Evolutionary conservation across 2,797 vertebrate genomes (phyloP).

Genomic region (Melanotaenia trifasciata): DNA sequence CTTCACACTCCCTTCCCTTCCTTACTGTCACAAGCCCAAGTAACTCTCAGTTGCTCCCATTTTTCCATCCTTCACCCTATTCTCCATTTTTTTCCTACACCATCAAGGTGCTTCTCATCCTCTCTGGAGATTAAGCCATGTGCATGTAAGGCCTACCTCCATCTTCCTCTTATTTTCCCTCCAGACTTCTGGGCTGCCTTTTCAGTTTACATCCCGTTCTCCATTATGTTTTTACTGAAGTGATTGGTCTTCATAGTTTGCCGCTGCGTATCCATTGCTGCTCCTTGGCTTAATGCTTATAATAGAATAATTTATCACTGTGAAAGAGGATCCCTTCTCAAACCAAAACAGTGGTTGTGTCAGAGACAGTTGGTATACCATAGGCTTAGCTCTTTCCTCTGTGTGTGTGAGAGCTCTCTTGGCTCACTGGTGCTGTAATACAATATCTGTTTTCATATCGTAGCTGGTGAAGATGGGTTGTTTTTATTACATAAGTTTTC

Average conservation of each 20-base stretch:
- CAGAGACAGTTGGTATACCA: slow-evolving; percentile 23
- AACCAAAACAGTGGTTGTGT: slow-evolving; percentile 40
- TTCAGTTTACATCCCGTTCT: slow-evolving; percentile 1
- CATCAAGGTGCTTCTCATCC: slow-evolving; percentile 7
- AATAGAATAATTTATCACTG: slow-evolving; percentile 33
- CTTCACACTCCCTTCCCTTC: not conserved
- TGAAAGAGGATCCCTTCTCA: slow-evolving; percentile 44
- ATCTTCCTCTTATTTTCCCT: not conserved
- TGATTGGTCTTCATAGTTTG: slow-evolving; percentile 1
- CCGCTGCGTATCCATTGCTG: slow-evolving; percentile 4
- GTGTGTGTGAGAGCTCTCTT: slow-evolving; percentile 51
- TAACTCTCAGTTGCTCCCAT: slow-evolving; percentile 11
- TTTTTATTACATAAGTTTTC: slow-evolving; percentile 78
- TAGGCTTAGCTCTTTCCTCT: slow-evolving; percentile 10
- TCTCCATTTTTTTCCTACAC: slow-evolving; percentile 1
- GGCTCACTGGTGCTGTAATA: slow-evolving; percentile 55
- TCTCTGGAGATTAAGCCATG: not conserved
- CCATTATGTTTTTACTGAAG: not conserved
- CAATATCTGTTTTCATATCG: slow-evolving; percentile 69
- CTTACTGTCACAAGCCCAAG: slow-evolving; percentile 24
- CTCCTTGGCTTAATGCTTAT: slow-evolving; percentile 18
- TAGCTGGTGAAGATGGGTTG: slow-evolving; percentile 55
- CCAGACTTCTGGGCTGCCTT: not conserved
- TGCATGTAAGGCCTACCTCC: slow-evolving; percentile 7
- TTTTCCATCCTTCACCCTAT: not conserved